phyloP scores from a whole-genome alignment of 2,113 vertebrate genomes.

The Cheilinus undulatus region DNA sequence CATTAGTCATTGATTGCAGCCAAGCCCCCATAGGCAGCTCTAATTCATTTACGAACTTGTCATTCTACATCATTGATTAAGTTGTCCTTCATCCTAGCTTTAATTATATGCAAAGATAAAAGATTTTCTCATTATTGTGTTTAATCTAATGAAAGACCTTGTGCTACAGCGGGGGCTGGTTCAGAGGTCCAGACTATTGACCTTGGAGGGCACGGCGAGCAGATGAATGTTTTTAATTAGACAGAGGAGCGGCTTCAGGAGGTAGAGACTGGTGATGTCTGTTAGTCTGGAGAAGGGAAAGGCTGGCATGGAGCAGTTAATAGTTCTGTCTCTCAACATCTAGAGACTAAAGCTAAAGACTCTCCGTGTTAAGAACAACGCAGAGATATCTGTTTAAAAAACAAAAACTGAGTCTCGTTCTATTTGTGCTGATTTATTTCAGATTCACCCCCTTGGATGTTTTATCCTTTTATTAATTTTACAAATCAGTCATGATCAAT shows the following conservation, averaged over 20 bases:
- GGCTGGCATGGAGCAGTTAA: constrained; percentile 41
- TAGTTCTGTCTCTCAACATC: constrained; percentile 45
- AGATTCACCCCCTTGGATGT: too few relatives aligned
- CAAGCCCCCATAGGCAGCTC: constrained; percentile 89
- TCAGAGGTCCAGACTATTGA: constrained; percentile 93
- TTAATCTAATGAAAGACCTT: constrained; percentile 96
- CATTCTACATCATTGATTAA: constrained; percentile 96
- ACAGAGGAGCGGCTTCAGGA: constrained; percentile 72
- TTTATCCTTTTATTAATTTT: too few relatives aligned
- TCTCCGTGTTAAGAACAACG: constrained; percentile 23
- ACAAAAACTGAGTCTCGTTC: background rate
- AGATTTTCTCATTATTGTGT: constrained; percentile 98
- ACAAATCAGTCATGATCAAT: too few relatives aligned
- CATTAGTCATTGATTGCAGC: constrained; percentile 90
- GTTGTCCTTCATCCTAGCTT: constrained; percentile 92
- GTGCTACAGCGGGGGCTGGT: constrained; percentile 90
- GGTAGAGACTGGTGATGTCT: constrained; percentile 22
- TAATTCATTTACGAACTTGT: constrained; percentile 99
- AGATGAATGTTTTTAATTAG: constrained; percentile 93
- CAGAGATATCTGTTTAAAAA: constrained; percentile 20
- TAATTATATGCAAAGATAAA: constrained; percentile 98
- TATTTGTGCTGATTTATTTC: too few relatives aligned
- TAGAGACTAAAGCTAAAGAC: constrained; percentile 36
- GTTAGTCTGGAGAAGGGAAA: constrained; percentile 24
- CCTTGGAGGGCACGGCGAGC: constrained; percentile 82